phyloP scores from a whole-genome alignment of 2,888 invertebrate species.

The Brachypterus glaber region DNA sequence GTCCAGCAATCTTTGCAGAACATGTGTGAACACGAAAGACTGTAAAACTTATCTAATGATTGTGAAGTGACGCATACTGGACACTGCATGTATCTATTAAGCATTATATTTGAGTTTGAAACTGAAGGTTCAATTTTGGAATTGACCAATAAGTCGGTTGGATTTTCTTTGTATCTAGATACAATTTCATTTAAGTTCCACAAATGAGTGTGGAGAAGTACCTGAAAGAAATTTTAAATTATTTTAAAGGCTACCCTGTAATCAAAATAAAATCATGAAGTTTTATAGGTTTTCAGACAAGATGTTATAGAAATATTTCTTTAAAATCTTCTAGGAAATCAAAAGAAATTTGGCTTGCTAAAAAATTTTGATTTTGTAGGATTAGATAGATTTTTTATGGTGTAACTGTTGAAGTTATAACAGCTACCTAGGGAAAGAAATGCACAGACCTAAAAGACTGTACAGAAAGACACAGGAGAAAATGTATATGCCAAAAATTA shows the following conservation, averaged over 20 bases:
- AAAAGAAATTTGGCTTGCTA: no score
- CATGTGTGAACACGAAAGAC: conserved; percentile 80
- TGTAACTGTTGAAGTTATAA: not conserved
- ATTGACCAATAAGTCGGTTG: conserved; percentile 46
- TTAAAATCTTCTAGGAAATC: no score
- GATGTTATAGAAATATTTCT: no score
- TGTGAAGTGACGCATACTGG: conserved; percentile 67
- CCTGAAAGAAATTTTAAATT: conserved; percentile 38
- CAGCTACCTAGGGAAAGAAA: not conserved
- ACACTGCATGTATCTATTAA: conserved; percentile 45
- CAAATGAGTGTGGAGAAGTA: conserved; percentile 78
- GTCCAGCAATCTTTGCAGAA: conserved; percentile 97
- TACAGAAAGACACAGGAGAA: no score
- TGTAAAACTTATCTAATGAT: conserved; percentile 61
- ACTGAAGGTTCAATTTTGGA: conserved; percentile 50
- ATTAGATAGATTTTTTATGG: no score
- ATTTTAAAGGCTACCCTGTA: no score
- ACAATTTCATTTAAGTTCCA: conserved; percentile 83
- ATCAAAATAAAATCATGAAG: no score
- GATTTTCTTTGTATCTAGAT: conserved; percentile 70
- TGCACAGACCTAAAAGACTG: conserved; percentile 1
- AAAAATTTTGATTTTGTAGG: no score
- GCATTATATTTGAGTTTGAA: conserved; percentile 34
- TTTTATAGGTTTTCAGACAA: no score
- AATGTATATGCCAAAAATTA: no score